These are phyloP conservation scores for Molossus molossus DNA, from an alignment of 2,797 vertebrate genomes.

Conservation along the genomic window DNA sequence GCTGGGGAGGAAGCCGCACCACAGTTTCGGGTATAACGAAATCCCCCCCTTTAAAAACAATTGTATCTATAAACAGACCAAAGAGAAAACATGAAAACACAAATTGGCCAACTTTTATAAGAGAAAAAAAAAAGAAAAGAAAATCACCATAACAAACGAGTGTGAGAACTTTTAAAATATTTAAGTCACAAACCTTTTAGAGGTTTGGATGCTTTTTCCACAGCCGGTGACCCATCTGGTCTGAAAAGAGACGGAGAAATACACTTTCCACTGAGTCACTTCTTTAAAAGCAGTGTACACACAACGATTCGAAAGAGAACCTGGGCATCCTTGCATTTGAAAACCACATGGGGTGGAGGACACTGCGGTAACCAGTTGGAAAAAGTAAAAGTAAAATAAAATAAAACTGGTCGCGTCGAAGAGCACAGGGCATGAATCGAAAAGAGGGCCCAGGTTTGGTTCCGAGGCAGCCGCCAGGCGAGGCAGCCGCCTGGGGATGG, in stretches of 20 bases:
- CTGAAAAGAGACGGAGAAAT: conserved; percentile 13
- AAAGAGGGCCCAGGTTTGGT: not conserved
- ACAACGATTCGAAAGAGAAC: not conserved
- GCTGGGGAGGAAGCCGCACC: not conserved
- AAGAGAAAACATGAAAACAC: conserved; percentile 22
- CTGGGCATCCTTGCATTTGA: not conserved
- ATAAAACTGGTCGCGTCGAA: not conserved
- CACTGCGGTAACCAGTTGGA: not conserved
- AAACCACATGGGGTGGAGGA: not conserved
- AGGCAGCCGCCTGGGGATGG: not conserved
- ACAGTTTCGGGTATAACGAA: conserved; percentile 84
- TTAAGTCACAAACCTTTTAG: conserved; percentile 67
- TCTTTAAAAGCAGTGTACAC: not conserved
- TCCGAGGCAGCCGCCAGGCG: not conserved
- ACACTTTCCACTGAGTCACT: not conserved
- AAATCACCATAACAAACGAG: not conserved
- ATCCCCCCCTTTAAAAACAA: conserved; percentile 65
- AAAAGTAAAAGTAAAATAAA: conserved; percentile 47
- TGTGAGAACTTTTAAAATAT: conserved; percentile 58
- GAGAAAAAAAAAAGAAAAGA: not conserved
- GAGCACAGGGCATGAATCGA: not conserved
- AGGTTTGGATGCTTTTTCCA: conserved; percentile 74
- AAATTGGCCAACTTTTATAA: conserved; percentile 69
- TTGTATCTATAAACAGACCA: not conserved
- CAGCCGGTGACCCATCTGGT: conserved; percentile 43